Conservation (phyloP, 2,888 invertebrate species). For the Lysandra coridon region DNA sequence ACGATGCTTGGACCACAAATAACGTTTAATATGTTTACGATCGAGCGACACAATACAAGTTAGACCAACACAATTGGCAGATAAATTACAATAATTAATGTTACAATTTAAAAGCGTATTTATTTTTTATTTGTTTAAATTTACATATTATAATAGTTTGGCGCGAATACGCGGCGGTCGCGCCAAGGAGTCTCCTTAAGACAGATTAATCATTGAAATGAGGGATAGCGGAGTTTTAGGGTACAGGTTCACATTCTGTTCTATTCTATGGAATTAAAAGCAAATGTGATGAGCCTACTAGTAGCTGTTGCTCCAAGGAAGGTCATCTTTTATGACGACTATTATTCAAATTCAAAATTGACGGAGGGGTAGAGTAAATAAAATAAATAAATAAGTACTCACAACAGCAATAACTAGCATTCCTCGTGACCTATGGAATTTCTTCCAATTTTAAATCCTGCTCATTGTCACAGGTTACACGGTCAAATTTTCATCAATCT, state of each 20-base stretch:
- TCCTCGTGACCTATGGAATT: too few relatives aligned
- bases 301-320: too few relatives aligned
- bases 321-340: too few relatives aligned
- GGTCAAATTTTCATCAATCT: too few relatives aligned
- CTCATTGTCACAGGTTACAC: too few relatives aligned
- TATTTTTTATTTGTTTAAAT: conserved; percentile 16
- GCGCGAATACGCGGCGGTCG: not conserved
- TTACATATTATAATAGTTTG: conserved; percentile 26
- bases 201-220: conserved; percentile 10
- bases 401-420: too few relatives aligned
- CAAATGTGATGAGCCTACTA: too few relatives aligned
- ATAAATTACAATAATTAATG: conserved; percentile 28
- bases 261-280: too few relatives aligned
- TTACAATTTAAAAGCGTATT: conserved; percentile 24
- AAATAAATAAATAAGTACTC: too few relatives aligned
- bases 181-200: conserved; percentile 6
- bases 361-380: too few relatives aligned
- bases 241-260: not conserved
- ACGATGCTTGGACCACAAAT: not conserved
- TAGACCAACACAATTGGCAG: not conserved
- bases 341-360: too few relatives aligned
- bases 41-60: not conserved
- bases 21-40: conserved; percentile 3
- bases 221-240: not conserved
- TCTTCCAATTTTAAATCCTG: too few relatives aligned